Base-by-base conservation (phyloP, 2,797 vertebrate genomes). In the Characodon lateralis region DNA sequence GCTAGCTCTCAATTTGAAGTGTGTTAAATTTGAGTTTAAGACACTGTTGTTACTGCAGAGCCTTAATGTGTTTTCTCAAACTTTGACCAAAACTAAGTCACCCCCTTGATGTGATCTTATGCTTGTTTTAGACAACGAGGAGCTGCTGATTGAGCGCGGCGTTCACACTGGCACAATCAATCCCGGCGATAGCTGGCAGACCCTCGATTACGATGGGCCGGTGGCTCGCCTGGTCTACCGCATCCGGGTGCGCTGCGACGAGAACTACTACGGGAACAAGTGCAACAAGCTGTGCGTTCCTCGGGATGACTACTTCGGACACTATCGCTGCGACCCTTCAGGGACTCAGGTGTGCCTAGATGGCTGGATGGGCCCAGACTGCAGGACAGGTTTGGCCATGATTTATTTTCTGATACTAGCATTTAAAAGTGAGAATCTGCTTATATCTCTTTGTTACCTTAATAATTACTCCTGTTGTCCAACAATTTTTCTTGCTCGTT, bases 211-310 rank as follows among this genome's bases (percentile, higher is more conserved):
- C 61, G 96, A 96, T 22, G 98, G 98, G 16, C 94, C 95, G 0
- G 96, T 97, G 76, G 98, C 97, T 0, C 95, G 95, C 79, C 91
- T 99, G 81, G 89, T 94, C 85, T 97, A 98, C 66, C 96, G 96
- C 53, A 95, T 98, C 83, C 94, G 98, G 0, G 97, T 99, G 63
- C 96, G 96, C 39, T 99, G 98, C 1, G 95, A 97, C 0, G 96
- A 98, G 53, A 96, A 99, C 91, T 99, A 99, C 94, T 99, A 98
- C 71, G 96, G 98, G 76, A 93, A 92, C 78, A 96, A 96, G 89
- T 99, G 98, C 94, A 99, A 98, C 90, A 97, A 97, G 88, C 96
- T 98, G 88, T 99, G 98, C 65, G 95, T 97, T 14, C 98, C 98
- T 0, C 96, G 97, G 0, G 90, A 97, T 5, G 97, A 99, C 92